Evolutionary conservation across 2,797 vertebrate species (phyloP).

Genomic region (Urophycis tenuis): DNA sequence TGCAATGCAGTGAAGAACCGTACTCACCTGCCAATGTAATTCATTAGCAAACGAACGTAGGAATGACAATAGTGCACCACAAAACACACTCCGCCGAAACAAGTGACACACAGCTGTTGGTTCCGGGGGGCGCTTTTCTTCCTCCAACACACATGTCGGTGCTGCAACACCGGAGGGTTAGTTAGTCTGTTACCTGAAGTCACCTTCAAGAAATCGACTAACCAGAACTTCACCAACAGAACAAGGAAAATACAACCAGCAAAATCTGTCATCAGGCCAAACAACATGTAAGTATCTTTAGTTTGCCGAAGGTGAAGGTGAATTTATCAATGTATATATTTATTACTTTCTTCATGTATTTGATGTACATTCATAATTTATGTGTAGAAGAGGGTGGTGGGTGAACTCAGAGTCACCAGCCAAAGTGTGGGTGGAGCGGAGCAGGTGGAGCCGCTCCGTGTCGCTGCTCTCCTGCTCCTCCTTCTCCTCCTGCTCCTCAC

Average conservation of each 20-base stretch:
- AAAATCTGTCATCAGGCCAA: not conserved
- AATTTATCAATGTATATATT: not conserved
- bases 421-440: constrained; percentile 39
- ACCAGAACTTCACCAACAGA: no score
- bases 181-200: not conserved
- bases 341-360: not conserved
- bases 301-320: not conserved
- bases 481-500: not conserved
- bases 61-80: not conserved
- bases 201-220: not conserved
- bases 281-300: not conserved
- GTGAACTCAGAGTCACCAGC: constrained; percentile 31
- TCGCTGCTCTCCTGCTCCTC: constrained; percentile 61
- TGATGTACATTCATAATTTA: no score
- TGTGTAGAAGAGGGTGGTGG: not conserved
- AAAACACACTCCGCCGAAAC: not conserved
- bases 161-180: not conserved
- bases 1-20: not conserved
- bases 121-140: not conserved
- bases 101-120: not conserved
- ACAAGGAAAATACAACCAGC: not conserved
- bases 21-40: not conserved
- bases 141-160: not conserved
- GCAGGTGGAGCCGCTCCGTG: constrained; percentile 71
- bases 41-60: not conserved